Evolutionary conservation across 1,140 invertebrate species (phyloP), one percentile per base, ranked within the genome.

Genomic region (Cotesia vestalis): DNA sequence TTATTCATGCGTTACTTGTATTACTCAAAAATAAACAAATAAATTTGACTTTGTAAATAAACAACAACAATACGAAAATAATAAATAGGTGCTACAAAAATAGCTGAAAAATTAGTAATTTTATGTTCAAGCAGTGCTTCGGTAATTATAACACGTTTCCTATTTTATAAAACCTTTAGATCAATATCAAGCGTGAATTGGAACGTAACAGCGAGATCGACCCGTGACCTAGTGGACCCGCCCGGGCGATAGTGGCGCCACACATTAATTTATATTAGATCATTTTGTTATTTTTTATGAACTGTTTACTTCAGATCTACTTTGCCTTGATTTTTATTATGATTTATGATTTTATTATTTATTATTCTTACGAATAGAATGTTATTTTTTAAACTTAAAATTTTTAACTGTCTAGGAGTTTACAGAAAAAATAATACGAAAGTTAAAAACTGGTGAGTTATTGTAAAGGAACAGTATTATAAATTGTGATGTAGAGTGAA

Each of bases 181-280:
- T 85, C 83, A 85, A 85, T 85, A 84, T 85, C 82, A 83, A 82
- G 80, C 83, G 82, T 78, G 81, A 85, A 85, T 85, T 84, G 83
- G 83, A 84, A 82, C 82, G 83, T 84, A 84, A 81, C 81, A 80
- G 76, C 72, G 78, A 80, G 80, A 81, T 84, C 82, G 81, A 84
- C 82, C 81, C 79, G 80, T 86, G 84, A 86, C 84, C 83, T 78
- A 86, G 80, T 85, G 83, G 83, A 85, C 82, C 81, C 83, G 78
- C 81, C 83, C 81, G 82, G 69, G 73, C 76, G 78, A 74, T 64
- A 73, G 77, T 80, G 75, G 82, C 81, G 81, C 81, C 81, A 17
- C 66, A 40, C 63, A 34, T 36, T 67, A 67, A 67, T 53, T 67
- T 67, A 67, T 52, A 55, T 17, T 52, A 51, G 34, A 62, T 59